Conservation (phyloP, 35 echinoderm and acorn worm genomes). For the Eucidaris tribuloides region DNA sequence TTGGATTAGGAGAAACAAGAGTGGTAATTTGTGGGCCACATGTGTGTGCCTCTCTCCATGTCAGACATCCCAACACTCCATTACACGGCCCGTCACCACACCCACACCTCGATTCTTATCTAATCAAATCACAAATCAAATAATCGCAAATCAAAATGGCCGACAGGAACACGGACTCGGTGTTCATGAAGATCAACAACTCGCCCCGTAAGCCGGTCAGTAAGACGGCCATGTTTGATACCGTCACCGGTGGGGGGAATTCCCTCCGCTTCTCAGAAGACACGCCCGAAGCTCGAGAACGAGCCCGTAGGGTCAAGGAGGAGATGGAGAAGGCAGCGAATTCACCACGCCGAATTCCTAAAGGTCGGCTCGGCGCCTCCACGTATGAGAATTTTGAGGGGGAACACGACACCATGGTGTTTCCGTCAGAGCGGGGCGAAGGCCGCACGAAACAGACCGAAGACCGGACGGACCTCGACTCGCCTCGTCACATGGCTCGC, state of each 20-base stretch:
- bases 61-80: too few relatives aligned
- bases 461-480: conserved; percentile 19
- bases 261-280: conserved; percentile 77
- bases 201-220: conserved; percentile 10
- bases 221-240: conserved; percentile 63
- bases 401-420: conserved; percentile 64
- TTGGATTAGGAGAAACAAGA: too few relatives aligned
- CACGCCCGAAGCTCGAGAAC: not conserved
- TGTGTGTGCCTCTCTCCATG: too few relatives aligned
- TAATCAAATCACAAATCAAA: too few relatives aligned
- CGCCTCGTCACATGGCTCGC: conserved; percentile 8
- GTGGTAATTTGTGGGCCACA: too few relatives aligned
- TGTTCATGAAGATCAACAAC: conserved; percentile 43
- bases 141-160: conserved; percentile 36
- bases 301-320: not conserved
- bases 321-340: not conserved
- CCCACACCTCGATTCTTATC: too few relatives aligned
- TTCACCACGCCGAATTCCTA: conserved; percentile 34
- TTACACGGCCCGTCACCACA: too few relatives aligned
- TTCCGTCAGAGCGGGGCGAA: conserved; percentile 77
- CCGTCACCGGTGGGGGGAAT: conserved; percentile 66
- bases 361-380: conserved; percentile 20
- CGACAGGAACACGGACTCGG: conserved; percentile 33
- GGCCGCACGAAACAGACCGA: not conserved
- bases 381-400: conserved; percentile 45